Evolutionary conservation across 2,797 vertebrate species (phyloP), one percentile per base, ranked within the genome.

Genomic region (Enteromius thamalakanensis): DNA sequence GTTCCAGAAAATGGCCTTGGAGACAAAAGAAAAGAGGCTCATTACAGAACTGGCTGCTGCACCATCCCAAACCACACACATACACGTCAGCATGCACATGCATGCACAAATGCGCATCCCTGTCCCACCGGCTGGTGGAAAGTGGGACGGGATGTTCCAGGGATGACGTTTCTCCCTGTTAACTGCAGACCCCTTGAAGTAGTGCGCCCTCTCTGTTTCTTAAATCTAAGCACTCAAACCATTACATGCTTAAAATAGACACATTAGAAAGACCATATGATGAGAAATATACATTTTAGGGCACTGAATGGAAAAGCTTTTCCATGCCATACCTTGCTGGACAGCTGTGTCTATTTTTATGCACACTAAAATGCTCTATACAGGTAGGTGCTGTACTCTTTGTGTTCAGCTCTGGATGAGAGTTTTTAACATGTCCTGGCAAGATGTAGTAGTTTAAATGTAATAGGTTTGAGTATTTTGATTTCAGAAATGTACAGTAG

Each of bases 21-120:
- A 94, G 90, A 93, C 91, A 90, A 90, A 90, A 89, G 86, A 76
- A 72, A 40, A 84, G 1, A 82, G 79, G 84, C 89, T 94, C 89
- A 92, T 92, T 92, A 93, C 87, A 72, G 80, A 70, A 29, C 67
- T 72, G 70, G n/a, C 62, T 67, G 80, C 87, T 53, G 81, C 85
- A 87, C 87, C 83, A 51, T 84, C 88, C 84, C 87, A 65, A 87
- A 86, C 81, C 80, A 79, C 47, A 75, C 71, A 62, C 53, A 74
- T 10, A 82, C 17, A 21, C 51, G 80, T 51, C 78, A 49, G 75
- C 71, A 76, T 72, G 79, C 62, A 65, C 76, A 60, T 37, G 53
- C 53, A 81, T 40, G 58, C 62, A 72, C 75, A 79, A 74, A 83
- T 47, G 6, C 4, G 21, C 40, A 62, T 51, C 7, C n/a, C 68